Percentiles rank a stretch among this genome's conserved stretches.
Conservation (phyloP, 2,113 vertebrate species). For the Danio rerio region GRCz12tu NC_133182.1:79466001-79466500, state of each 20-base stretch:
- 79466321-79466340: no score
- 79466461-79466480: no score
- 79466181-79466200: background rate
- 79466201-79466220: background rate
- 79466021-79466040: background rate
- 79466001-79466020: background rate
- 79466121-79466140: slow-evolving; percentile 39
- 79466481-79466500: no score
- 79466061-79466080: slow-evolving; percentile 26
- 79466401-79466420: no score
- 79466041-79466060: slow-evolving; percentile 43
- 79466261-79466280: background rate
- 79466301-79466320: no score
- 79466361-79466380: no score
- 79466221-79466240: slow-evolving; percentile 26
- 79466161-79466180: slow-evolving; percentile 32
- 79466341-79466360: no score
- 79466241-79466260: background rate
- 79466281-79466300: background rate
- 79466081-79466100: slow-evolving; percentile 24
- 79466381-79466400: no score
- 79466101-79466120: slow-evolving; percentile 43
- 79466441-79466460: no score
- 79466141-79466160: slow-evolving; percentile 15
- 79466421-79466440: no score